Conservation (phyloP, 2,113 vertebrate species). For the Lepisosteus oculatus region DNA sequence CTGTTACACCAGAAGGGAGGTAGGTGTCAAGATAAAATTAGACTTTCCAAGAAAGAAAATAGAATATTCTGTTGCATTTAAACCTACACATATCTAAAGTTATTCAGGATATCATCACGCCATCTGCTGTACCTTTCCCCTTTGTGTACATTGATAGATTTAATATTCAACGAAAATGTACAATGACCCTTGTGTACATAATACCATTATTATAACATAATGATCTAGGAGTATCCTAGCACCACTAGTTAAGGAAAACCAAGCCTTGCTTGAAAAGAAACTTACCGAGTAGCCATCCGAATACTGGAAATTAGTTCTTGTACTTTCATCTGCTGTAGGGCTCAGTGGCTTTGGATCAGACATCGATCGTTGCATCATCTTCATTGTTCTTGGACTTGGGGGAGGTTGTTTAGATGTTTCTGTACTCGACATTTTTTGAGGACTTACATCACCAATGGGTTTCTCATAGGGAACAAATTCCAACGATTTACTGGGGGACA, state of each 20-base stretch:
- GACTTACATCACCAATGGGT: constrained; percentile 80
- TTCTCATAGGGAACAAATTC: constrained; percentile 96
- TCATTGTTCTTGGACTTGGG: constrained; percentile 81
- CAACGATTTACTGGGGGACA: constrained; percentile 89
- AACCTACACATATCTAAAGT: background rate
- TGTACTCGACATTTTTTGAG: constrained; percentile 82
- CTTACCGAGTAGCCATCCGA: constrained; percentile 89
- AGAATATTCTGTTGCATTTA: constrained; percentile 8
- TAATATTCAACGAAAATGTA: background rate
- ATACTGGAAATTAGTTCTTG: constrained; percentile 86
- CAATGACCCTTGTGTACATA: no score
- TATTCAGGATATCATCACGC: background rate
- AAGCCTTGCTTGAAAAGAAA: constrained; percentile 30
- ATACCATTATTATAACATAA: no score
- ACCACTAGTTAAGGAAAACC: no score
- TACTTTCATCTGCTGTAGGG: constrained; percentile 85
- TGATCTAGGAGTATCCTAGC: no score
- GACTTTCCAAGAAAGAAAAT: constrained; percentile 13
- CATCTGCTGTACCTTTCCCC: no score
- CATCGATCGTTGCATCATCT: constrained; percentile 87
- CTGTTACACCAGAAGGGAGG: constrained; percentile 24
- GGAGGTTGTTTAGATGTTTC: constrained; percentile 83
- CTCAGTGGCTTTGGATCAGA: constrained; percentile 94
- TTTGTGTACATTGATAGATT: background rate
- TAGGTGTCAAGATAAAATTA: constrained; percentile 23